Conservation (phyloP, 35 echinoderm and acorn worm genomes). For the Ophiothrix spiculata region DNA sequence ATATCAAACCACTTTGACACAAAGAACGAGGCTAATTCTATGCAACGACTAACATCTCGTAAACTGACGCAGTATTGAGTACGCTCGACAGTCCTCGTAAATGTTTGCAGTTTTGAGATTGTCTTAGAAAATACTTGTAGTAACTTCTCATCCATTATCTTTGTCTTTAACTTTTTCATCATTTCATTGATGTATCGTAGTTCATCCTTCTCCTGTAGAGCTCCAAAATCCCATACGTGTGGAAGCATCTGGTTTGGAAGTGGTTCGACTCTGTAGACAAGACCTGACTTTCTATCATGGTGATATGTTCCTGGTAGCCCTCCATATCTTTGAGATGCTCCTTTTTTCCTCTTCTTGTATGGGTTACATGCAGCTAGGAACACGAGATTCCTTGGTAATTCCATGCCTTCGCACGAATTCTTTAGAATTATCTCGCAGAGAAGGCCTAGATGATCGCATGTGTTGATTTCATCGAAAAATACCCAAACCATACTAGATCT, state of each 20-base stretch:
- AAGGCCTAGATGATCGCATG: constrained; percentile 37
- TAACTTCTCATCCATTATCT: too few species aligned
- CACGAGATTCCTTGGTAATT: constrained; percentile 7
- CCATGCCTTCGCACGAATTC: constrained; percentile 1
- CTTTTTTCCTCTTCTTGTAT: neutral
- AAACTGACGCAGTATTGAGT: constrained; percentile 38
- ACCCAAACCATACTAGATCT: neutral
- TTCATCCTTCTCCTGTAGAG: constrained; percentile 34
- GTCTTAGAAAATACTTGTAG: too few species aligned
- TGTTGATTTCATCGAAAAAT: constrained; percentile 44
- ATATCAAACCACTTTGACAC: neutral
- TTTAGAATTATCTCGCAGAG: constrained; percentile 29
- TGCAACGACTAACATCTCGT: constrained; percentile 22
- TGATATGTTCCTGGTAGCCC: constrained; percentile 5
- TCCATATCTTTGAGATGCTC: neutral
- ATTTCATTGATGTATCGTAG: constrained; percentile 19
- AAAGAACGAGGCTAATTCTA: neutral
- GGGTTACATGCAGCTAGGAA: constrained; percentile 45
- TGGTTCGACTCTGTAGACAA: constrained; percentile 36
- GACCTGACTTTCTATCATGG: constrained; percentile 5
- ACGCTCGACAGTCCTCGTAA: neutral
- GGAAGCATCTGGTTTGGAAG: constrained; percentile 29
- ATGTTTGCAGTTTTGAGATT: neutral
- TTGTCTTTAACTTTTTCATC: neutral
- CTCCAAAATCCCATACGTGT: constrained; percentile 39